Evolutionary conservation across 1,140 invertebrate species (phyloP), one percentile per base, ranked within the genome.

Genomic region (Drosophila funebris): DNA sequence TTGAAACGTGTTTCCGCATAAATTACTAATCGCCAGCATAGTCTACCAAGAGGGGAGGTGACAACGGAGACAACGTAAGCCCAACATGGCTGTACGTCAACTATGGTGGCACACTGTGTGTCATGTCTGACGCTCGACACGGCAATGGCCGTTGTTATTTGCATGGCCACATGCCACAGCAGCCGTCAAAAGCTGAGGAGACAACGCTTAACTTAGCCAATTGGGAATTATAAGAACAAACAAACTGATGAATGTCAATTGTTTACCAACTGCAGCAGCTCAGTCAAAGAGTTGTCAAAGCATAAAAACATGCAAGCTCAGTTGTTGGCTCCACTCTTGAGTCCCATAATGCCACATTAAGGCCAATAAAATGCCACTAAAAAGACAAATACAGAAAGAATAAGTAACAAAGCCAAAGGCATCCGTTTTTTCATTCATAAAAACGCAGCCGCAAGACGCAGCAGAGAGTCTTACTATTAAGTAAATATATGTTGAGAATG

Each of bases 1-100:
- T 71, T 53, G 62, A 83, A 88, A 89, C 83, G 83, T 88, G 83
- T 88, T 89, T 89, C 76, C 64, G 84, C 83, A 88, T 89, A 75
- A 71, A 89, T 88, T 81, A 88, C 79, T 76, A 78, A 72, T 82
- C 73, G 82, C 66, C 70, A 67, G 56, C 9, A 20, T 27, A 20
- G 4, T 11, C 50, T 3, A 43, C 8, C 41, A 14, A 37, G 37
- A 11, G 14, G 9, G 29, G 4, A 22, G 46, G 11, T 4, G 4
- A 22, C 1, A 4, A 22, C 16, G 20, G 14, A 43, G 9, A 52
- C 14, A 63, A 37, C 11, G 4, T n/a, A n/a, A 50, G 48, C 36
- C 9, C 31, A 58, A 57, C 29, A 69, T 60, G 66, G 64, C 71
- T 31, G 36, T 27, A 24, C 46, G 43, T 9, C 60, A 58, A 39